Evolutionary conservation across 64 coral and sea anemone genomes (phyloP).

Genomic region (Actinia equina): DNA sequence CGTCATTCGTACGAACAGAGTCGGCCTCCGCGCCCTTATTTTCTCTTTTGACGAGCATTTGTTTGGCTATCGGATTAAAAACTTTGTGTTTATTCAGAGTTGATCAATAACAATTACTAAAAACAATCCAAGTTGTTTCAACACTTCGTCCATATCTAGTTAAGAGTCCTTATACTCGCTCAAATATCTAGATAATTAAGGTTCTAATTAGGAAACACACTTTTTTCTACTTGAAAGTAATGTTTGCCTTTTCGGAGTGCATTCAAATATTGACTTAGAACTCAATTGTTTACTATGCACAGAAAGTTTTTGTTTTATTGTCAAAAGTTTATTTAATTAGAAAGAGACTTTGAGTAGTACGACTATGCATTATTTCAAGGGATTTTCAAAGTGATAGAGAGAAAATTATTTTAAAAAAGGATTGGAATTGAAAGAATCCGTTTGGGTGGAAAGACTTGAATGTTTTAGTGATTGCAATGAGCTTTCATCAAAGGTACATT

Average conservation of each 20-base stretch:
- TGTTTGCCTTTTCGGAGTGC: not conserved
- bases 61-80: constrained; percentile 19
- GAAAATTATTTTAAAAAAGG: too few species aligned
- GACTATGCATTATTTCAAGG: not conserved
- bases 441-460: too few species aligned
- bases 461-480: too few species aligned
- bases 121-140: not conserved
- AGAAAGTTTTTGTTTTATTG: not conserved
- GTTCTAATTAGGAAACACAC: too few species aligned
- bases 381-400: too few species aligned
- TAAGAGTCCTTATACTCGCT: not conserved
- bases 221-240: not conserved
- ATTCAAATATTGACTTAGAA: not conserved
- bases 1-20: not conserved
- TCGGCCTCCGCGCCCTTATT: not conserved
- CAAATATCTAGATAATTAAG: not conserved
- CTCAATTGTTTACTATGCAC: not conserved
- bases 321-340: too few species aligned
- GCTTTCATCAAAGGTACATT: too few species aligned
- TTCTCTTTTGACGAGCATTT: not conserved
- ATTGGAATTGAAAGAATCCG: too few species aligned
- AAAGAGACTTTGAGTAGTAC: too few species aligned
- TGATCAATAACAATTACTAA: not conserved
- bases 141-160: not conserved
- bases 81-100: not conserved